Conservation (phyloP, 2,113 vertebrate species). For the Myrmecobius fasciatus region DNA sequence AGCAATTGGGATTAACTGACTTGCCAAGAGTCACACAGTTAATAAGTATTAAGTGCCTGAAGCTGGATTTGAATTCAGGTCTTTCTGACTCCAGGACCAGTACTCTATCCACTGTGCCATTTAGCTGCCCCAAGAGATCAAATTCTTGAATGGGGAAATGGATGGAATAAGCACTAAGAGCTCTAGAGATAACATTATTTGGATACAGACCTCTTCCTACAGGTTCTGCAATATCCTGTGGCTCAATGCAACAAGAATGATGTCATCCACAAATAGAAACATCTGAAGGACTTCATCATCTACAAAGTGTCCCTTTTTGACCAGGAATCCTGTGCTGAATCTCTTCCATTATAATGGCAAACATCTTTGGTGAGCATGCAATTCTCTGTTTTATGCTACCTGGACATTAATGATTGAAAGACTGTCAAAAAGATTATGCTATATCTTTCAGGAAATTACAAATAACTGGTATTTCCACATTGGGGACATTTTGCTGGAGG, state of each 20-base stretch:
- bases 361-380: background rate
- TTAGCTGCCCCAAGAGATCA: no score
- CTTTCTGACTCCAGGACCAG: no score
- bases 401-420: background rate
- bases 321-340: background rate
- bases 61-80: no score
- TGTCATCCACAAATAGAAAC: background rate
- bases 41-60: no score
- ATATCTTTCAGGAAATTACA: background rate
- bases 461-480: background rate
- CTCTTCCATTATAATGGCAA: background rate
- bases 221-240: background rate
- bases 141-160: background rate
- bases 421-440: background rate
- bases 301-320: background rate
- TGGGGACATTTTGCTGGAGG: background rate
- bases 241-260: background rate
- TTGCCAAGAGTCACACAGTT: no score
- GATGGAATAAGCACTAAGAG: background rate
- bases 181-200: background rate
- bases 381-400: background rate
- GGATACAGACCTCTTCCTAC: background rate
- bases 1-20: no score
- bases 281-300: background rate
- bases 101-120: no score